A percentile compares a stretch with the other conserved stretches of the same genome.
phyloP scores from a whole-genome alignment of 2,113 vertebrate genomes.

The Grammomys surdaster region DNA sequence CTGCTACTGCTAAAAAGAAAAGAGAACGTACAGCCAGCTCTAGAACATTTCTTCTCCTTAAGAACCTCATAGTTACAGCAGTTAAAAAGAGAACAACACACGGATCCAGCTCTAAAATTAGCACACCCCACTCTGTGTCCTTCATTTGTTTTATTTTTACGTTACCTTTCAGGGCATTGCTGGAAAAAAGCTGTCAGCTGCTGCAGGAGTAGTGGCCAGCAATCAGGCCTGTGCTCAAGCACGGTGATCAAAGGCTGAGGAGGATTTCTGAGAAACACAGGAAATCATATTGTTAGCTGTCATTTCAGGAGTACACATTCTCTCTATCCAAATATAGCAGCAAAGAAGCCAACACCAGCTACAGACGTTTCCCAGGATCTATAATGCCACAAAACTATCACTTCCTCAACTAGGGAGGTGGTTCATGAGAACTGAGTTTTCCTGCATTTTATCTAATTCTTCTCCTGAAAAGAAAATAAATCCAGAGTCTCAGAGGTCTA shows the following conservation, averaged over 20 bases:
- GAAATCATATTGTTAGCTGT: conserved; percentile 57
- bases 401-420: background rate
- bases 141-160: conserved; percentile 50
- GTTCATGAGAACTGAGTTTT: background rate
- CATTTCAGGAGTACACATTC: conserved; percentile 34
- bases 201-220: conserved; percentile 93
- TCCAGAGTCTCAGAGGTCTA: background rate
- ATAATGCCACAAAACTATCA: conserved; percentile 21
- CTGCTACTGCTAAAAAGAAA: background rate
- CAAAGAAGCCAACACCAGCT: background rate
- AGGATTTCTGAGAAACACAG: conserved; percentile 88
- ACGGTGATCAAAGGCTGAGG: conserved; percentile 95
- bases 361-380: conserved; percentile 29
- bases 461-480: conserved; percentile 35
- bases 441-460: background rate
- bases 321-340: conserved; percentile 25
- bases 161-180: conserved; percentile 91
- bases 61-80: conserved; percentile 49
- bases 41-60: background rate
- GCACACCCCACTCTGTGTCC: background rate
- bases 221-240: conserved; percentile 94
- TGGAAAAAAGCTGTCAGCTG: conserved; percentile 91
- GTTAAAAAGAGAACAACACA: background rate
- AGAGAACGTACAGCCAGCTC: conserved; percentile 5
- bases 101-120: background rate